These are phyloP conservation scores for Poecilia wingei DNA, from an alignment of 2,797 vertebrate species.

Conservation along the genomic window DNA sequence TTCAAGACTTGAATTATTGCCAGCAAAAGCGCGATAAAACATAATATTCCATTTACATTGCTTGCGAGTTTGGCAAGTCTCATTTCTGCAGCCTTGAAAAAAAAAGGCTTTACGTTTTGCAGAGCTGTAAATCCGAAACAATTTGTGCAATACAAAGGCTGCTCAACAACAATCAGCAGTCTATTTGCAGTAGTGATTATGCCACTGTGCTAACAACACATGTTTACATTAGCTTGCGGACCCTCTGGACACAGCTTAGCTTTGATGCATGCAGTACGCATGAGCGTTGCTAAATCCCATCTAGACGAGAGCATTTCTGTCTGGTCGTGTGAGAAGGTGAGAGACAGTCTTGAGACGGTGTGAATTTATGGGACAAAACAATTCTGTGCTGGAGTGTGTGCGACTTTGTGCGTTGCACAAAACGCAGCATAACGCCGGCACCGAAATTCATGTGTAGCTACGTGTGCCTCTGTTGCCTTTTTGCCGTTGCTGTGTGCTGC, in stretches of 20 bases:
- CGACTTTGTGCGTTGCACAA: constrained; percentile 5
- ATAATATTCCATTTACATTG: background rate
- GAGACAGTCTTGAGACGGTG: constrained; percentile 17
- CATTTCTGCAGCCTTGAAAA: background rate
- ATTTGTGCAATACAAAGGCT: background rate
- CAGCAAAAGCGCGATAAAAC: background rate
- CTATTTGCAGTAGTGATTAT: constrained; percentile 20
- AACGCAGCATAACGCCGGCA: constrained; percentile 11
- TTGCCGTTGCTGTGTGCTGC: background rate
- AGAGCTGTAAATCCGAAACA: background rate
- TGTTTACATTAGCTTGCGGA: constrained; percentile 11
- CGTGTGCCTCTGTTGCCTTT: background rate
- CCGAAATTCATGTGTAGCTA: background rate
- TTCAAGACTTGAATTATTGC: background rate
- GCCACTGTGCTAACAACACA: background rate
- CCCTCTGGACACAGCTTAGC: constrained; percentile 2
- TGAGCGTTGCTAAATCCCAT: constrained; percentile 4
- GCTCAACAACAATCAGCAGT: background rate
- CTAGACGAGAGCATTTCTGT: constrained; percentile 20
- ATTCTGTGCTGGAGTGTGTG: constrained; percentile 28
- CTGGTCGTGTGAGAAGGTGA: constrained; percentile 6
- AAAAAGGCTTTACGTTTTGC: background rate
- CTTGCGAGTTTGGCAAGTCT: background rate
- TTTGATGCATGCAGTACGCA: background rate
- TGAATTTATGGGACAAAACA: constrained; percentile 40